Conservation (phyloP, 2,113 vertebrate species). For the Delphinapterus leucas region DNA sequence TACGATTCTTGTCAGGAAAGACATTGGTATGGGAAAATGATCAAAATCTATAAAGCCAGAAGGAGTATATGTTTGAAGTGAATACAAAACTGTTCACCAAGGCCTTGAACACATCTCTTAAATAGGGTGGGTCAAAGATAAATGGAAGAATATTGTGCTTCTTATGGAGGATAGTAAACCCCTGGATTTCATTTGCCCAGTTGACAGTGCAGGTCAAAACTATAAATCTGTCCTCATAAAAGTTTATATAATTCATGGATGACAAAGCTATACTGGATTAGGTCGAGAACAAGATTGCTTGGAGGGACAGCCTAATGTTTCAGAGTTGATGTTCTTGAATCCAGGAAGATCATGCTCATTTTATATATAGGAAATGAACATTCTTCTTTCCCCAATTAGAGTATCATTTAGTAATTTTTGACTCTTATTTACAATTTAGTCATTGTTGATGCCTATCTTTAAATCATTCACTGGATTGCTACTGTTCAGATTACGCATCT, state of each 20-base stretch:
- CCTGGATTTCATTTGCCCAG: constrained; percentile 20
- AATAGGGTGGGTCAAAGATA: not conserved
- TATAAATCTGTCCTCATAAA: constrained; percentile 21
- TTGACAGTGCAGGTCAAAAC: not conserved
- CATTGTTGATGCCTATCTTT: not conserved
- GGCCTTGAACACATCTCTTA: not conserved
- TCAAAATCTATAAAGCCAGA: constrained; percentile 7
- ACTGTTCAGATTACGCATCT: not conserved
- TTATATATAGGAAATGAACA: not conserved
- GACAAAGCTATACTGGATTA: not conserved
- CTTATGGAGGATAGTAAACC: not conserved
- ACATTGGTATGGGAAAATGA: not conserved
- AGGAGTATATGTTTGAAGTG: not conserved
- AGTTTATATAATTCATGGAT: not conserved
- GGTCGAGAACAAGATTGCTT: not conserved
- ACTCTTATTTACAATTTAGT: not conserved
- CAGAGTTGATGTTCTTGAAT: not conserved
- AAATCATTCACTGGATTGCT: not conserved
- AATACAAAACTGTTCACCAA: not conserved
- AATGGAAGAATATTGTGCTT: not conserved
- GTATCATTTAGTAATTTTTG: not conserved
- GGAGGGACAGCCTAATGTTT: not conserved
- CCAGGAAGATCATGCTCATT: not conserved
- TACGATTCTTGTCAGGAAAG: not conserved
- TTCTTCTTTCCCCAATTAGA: not conserved